phyloP scores from a whole-genome alignment of 2,797 vertebrate species.

The Hipposideros larvatus region DNA sequence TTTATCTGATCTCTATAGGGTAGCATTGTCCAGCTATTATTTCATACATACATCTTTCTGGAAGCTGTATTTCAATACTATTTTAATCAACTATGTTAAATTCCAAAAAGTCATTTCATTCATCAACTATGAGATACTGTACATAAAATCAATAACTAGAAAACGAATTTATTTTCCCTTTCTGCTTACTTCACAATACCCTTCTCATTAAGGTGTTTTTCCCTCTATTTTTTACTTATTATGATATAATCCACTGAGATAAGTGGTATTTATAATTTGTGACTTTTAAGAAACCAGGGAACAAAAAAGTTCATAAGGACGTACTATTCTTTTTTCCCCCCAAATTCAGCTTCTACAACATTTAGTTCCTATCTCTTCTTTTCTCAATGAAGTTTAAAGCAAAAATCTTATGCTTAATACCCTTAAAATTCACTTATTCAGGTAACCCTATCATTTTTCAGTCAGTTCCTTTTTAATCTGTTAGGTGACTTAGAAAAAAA shows the following conservation, averaged over 20 bases:
- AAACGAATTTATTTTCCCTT: constrained; percentile 4
- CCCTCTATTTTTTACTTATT: neutral
- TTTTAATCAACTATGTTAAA: neutral
- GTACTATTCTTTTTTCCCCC: neutral
- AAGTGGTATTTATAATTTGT: neutral
- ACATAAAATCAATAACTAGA: neutral
- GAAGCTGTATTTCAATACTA: neutral
- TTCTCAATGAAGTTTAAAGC: neutral
- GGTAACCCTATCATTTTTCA: neutral
- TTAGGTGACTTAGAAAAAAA: neutral
- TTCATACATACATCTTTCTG: neutral
- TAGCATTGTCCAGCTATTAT: neutral
- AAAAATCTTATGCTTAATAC: neutral
- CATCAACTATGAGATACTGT: neutral
- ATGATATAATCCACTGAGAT: neutral
- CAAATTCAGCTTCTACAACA: neutral
- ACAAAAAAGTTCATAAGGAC: neutral
- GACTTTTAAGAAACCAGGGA: neutral
- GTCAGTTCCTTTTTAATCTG: neutral
- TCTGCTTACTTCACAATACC: neutral
- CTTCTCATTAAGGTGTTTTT: neutral
- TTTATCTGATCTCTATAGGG: constrained; percentile 1
- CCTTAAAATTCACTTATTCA: neutral
- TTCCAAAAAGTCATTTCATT: constrained; percentile 43
- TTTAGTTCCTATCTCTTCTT: neutral